Evolutionary conservation across 2,797 vertebrate genomes (phyloP).

Genomic region (Hephaestus fuliginosus): DNA sequence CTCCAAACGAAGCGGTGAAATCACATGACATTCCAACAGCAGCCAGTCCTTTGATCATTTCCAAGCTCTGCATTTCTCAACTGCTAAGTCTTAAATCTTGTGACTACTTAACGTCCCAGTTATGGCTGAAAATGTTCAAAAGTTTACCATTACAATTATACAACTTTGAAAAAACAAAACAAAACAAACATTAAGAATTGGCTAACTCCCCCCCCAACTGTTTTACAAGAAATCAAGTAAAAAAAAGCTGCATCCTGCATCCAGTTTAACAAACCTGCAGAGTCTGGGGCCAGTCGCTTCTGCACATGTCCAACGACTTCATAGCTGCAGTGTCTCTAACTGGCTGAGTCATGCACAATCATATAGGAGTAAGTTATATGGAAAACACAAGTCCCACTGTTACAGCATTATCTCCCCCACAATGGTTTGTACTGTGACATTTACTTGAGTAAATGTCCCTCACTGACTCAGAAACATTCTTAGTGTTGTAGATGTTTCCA

Average conservation of each 20-base stretch:
- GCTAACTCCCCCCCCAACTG: background rate
- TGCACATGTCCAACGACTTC: background rate
- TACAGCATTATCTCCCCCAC: background rate
- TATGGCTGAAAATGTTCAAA: conserved; percentile 13
- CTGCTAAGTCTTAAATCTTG: conserved; percentile 35
- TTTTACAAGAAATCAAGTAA: background rate
- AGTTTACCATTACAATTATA: background rate
- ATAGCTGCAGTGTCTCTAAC: background rate
- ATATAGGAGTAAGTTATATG: background rate
- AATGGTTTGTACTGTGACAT: background rate
- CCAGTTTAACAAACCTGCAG: no score
- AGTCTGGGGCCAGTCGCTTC: no score
- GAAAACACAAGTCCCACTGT: background rate
- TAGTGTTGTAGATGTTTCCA: no score
- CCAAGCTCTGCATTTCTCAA: conserved; percentile 39
- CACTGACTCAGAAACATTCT: background rate
- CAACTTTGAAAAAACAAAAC: background rate
- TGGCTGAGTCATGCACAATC: conserved; percentile 7
- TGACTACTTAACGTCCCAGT: conserved; percentile 42
- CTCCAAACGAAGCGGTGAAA: conserved; percentile 9
- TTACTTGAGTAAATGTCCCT: no score
- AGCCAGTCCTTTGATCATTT: conserved; percentile 32
- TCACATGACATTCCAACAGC: conserved; percentile 64
- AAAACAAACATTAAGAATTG: no score
- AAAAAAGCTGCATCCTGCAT: no score